Conservation (phyloP, 2,888 invertebrate genomes). For the Drosophila barbarae region DNA sequence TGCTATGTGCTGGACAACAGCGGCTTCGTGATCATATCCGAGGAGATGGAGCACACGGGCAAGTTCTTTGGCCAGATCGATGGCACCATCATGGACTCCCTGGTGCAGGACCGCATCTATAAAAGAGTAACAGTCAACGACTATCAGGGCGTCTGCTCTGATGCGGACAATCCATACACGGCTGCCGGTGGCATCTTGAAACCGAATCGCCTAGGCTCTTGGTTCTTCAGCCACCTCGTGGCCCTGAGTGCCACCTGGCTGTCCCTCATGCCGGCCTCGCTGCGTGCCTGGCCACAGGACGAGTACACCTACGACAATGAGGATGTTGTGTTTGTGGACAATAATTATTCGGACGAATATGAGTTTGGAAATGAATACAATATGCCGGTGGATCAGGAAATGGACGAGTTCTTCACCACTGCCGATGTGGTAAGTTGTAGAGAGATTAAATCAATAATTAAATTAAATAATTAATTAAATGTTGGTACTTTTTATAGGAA, state of each 20-base stretch:
- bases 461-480: neutral
- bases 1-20: conserved; percentile 97
- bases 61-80: conserved; percentile 96
- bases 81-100: conserved; percentile 95
- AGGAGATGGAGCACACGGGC: conserved; percentile 91
- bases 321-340: conserved; percentile 76
- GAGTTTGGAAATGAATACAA: conserved; percentile 78
- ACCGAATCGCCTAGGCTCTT: conserved; percentile 74
- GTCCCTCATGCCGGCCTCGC: conserved; percentile 73
- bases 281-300: conserved; percentile 78
- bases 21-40: conserved; percentile 95
- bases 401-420: conserved; percentile 78
- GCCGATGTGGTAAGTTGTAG: conserved; percentile 74
- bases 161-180: conserved; percentile 82
- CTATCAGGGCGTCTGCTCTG: conserved; percentile 92
- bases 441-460: neutral
- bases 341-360: conserved; percentile 78
- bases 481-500: conserved; percentile 60
- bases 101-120: conserved; percentile 94
- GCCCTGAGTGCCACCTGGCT: conserved; percentile 77
- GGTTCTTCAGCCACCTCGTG: conserved; percentile 77
- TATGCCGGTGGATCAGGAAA: conserved; percentile 77
- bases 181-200: conserved; percentile 75
- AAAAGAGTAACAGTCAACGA: conserved; percentile 92
- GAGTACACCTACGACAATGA: conserved; percentile 77